Conservation (phyloP, 2,888 invertebrate species). For the Phengaris alcon region DNA sequence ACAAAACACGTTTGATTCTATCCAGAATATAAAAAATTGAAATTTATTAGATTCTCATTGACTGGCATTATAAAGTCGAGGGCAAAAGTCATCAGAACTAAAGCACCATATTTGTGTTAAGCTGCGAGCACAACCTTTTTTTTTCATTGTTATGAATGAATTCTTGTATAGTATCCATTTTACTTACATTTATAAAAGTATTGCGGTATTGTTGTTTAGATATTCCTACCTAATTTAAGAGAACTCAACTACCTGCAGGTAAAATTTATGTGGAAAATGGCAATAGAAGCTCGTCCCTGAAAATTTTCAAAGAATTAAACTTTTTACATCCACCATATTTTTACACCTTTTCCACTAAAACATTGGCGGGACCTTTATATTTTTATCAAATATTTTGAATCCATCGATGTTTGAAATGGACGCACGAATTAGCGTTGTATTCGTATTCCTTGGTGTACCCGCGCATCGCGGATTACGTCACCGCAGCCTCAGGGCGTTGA, state of each 20-base stretch:
- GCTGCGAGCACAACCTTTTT: background rate
- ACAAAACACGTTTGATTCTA: slow-evolving; percentile 3
- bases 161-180: background rate
- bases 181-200: background rate
- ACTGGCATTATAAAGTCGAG: background rate
- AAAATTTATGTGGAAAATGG: too few relatives aligned
- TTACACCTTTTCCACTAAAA: too few relatives aligned
- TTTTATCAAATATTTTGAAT: background rate
- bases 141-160: background rate
- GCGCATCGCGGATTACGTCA: slow-evolving; percentile 55
- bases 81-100: background rate
- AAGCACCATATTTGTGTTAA: background rate
- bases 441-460: background rate
- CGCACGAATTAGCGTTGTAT: background rate
- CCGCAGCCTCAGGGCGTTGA: slow-evolving; percentile 65
- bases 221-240: too few relatives aligned
- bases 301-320: too few relatives aligned
- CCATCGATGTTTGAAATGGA: background rate
- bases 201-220: too few relatives aligned
- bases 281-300: too few relatives aligned
- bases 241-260: too few relatives aligned
- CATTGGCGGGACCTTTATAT: too few relatives aligned
- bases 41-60: slow-evolving; percentile 1
- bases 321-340: too few relatives aligned
- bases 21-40: background rate